These are phyloP conservation scores for Denticeps clupeoides DNA, from an alignment of 2,797 vertebrate genomes.

Conservation along the genomic window DNA sequence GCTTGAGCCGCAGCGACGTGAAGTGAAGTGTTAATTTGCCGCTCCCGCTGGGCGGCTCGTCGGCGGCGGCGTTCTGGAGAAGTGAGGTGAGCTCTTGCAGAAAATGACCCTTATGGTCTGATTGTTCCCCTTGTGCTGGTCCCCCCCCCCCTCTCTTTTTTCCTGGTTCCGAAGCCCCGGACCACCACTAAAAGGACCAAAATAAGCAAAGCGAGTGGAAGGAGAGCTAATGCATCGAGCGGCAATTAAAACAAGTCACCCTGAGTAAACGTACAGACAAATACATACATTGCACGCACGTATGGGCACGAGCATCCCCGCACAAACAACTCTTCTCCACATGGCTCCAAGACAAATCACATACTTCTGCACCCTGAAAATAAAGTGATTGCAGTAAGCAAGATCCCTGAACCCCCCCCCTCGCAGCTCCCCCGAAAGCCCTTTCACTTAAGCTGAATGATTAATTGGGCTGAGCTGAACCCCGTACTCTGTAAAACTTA, in stretches of 20 bases:
- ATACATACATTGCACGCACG: slow-evolving; percentile 22
- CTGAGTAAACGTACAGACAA: slow-evolving; percentile 20
- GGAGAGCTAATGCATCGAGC: slow-evolving; percentile 61
- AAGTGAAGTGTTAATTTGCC: slow-evolving; percentile 80
- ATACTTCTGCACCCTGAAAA: slow-evolving; percentile 5
- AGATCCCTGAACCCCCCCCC: not conserved
- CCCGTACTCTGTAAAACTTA: slow-evolving; percentile 64
- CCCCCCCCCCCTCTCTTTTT: not conserved
- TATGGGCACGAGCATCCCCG: slow-evolving; percentile 17
- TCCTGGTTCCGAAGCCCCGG: slow-evolving; percentile 48
- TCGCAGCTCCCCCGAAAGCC: slow-evolving; percentile 31
- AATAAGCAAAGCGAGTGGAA: slow-evolving; percentile 42
- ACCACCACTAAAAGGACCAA: slow-evolving; percentile 64
- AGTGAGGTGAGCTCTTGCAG: slow-evolving; percentile 81
- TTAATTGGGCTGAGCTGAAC: slow-evolving; percentile 64
- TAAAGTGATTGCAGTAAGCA: no score
- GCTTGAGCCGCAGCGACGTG: slow-evolving; percentile 20
- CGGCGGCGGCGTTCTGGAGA: slow-evolving; percentile 49
- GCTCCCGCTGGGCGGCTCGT: slow-evolving; percentile 69
- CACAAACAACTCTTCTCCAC: no score
- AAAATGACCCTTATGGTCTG: slow-evolving; percentile 86
- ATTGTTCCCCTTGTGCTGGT: slow-evolving; percentile 53
- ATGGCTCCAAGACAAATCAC: no score
- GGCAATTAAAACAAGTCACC: slow-evolving; percentile 56
- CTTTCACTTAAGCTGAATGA: slow-evolving; percentile 42